Evolutionary conservation across 2,888 invertebrate species (phyloP), one percentile per base, ranked within the genome.

Genomic region (Pterobdella sp.): DNA sequence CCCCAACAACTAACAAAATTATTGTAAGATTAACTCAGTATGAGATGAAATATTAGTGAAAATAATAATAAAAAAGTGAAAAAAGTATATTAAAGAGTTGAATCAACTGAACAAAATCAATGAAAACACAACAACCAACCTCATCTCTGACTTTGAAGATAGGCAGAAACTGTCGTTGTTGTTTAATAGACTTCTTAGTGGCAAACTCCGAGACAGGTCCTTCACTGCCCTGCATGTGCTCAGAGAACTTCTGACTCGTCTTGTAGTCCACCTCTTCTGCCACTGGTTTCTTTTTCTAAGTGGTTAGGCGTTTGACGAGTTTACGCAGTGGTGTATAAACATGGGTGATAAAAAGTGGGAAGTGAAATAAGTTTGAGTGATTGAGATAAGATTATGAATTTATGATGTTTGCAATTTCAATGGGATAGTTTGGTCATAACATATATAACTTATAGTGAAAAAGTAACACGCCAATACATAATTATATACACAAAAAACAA

Each of bases 121-220:
- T 32, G 26, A 67, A 49, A 22, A 7, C 60, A 56, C 7, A 7
- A 3, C 18, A 4, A n/a, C 49, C 7, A 75, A 87, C 86, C 83
- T 96, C 93, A 82, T 96, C 93, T 22, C 95, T 87, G 0, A 93
- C 94, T 0, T 96, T 96, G 85, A 94, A 99, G 0, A 91, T 96
- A 0, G 98, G 98, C 66, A 98, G 85, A 84, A 89, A 94, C 78
- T 94, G 88, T 34, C 98, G 86, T 82, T 98, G 97, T 80, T 96
- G 91, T 0, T 86, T 49, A 37, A 86, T 76, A 1, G 92, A 87
- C 81, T 91, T 90, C 81, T 91, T 91, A 79, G 88, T 90, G 0
- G 95, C 91, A 85, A 94, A 95, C 70, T 93, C 92, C 75, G 88
- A 90, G 78, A 87, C 88, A 76, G 91, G 90, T 74, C 87, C 87